These are phyloP conservation scores for Potorous gilbertii DNA, from an alignment of 2,797 vertebrate species.

Conservation along the genomic window DNA sequence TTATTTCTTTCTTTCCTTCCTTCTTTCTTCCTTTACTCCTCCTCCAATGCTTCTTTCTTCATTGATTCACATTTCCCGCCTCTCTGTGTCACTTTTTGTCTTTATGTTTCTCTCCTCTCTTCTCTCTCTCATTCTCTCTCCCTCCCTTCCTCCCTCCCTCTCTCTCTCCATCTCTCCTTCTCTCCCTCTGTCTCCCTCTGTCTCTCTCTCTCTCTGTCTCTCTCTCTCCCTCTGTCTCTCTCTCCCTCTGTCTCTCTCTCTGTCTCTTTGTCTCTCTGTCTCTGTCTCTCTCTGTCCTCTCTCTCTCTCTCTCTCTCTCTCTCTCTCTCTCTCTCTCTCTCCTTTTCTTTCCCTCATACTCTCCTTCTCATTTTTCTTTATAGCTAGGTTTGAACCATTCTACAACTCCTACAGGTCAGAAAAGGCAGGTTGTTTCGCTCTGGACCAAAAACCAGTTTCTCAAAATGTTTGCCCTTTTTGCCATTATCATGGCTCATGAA, in stretches of 20 bases:
- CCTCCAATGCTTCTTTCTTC: not conserved
- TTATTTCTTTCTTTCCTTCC: not conserved
- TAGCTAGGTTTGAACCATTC: not conserved
- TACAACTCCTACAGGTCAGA: constrained; percentile 9
- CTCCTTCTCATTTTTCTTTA: constrained; percentile 38
- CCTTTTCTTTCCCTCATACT: not conserved
- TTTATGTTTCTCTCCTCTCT: no score
- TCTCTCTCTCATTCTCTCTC: no score
- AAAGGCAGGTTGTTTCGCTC: not conserved
- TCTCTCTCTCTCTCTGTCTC: not conserved
- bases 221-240: no score
- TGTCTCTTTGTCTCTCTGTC: no score
- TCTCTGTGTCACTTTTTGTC: not conserved
- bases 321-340: no score
- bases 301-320: not conserved
- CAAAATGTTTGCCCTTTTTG: constrained; percentile 41
- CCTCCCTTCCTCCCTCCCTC: no score
- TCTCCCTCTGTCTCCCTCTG: no score
- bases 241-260: no score
- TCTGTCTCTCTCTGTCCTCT: not conserved
- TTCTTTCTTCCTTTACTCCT: not conserved
- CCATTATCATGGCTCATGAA: not conserved
- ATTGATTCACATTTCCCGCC: not conserved
- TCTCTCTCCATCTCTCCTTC: no score
- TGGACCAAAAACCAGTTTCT: constrained; percentile 25